These are phyloP conservation scores for Drosophila mimica DNA, from an alignment of 2,888 invertebrate genomes.

Conservation along the genomic window DNA sequence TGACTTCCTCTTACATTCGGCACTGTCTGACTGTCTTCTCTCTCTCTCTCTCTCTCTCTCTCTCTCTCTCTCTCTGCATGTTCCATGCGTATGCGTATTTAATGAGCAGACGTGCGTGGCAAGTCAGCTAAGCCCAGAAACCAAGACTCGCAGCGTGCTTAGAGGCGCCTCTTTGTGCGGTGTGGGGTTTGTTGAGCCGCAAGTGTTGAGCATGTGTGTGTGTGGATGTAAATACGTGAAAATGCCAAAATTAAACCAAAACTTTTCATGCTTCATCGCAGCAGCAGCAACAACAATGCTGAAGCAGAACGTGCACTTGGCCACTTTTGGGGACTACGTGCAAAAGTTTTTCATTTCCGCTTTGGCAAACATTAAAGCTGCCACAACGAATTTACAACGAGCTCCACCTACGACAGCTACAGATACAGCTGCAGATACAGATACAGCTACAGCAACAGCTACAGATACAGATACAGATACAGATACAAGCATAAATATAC, in stretches of 20 bases:
- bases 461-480: constrained; percentile 16
- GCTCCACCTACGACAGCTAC: constrained; percentile 38
- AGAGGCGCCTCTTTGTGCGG: background rate
- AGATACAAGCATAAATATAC: constrained; percentile 38
- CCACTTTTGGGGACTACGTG: constrained; percentile 77
- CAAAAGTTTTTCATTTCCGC: constrained; percentile 81
- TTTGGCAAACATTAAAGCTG: constrained; percentile 81
- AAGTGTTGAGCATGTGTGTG: constrained; percentile 54
- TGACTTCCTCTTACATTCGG: constrained; percentile 60
- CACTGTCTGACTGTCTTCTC: constrained; percentile 15
- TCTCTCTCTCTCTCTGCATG: constrained; percentile 19
- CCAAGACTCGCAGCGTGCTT: constrained; percentile 15
- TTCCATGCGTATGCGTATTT: constrained; percentile 73
- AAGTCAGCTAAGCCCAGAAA: constrained; percentile 60
- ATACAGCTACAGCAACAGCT: constrained; percentile 12
- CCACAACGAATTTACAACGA: constrained; percentile 73
- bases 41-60: constrained; percentile 12
- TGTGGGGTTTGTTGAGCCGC: constrained; percentile 17
- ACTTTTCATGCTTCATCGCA: constrained; percentile 81
- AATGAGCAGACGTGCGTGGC: constrained; percentile 80
- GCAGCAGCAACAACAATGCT: constrained; percentile 40
- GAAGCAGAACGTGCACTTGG: constrained; percentile 70
- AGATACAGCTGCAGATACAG: constrained; percentile 19
- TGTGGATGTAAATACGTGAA: constrained; percentile 54
- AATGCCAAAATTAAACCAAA: constrained; percentile 80